Conservation (phyloP, 1,140 invertebrate genomes). For the Aphaenogaster floridana region DNA sequence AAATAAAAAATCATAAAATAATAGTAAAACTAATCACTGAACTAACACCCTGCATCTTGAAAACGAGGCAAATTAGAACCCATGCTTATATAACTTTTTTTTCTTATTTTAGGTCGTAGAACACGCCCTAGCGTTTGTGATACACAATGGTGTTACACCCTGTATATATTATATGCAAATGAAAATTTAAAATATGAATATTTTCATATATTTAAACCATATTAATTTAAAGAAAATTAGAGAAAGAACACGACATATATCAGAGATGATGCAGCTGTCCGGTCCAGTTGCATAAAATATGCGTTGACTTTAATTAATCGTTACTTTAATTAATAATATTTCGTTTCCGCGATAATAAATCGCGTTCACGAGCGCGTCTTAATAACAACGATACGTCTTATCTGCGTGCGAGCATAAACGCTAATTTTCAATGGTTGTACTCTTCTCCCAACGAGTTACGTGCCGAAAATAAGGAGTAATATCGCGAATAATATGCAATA, state of each 20-base stretch:
- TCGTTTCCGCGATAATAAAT: constrained; percentile 12
- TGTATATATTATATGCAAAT: no score
- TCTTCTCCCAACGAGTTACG: neutral
- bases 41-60: no score
- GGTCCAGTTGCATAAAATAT: neutral
- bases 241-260: neutral
- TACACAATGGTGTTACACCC: no score
- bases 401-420: neutral
- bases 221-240: neutral
- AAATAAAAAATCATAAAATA: no score
- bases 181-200: neutral
- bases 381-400: constrained; percentile 3
- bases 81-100: no score
- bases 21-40: no score
- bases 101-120: no score
- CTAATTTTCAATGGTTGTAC: neutral
- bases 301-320: neutral
- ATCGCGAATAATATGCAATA: constrained; percentile 49
- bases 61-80: no score
- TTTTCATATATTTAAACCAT: neutral
- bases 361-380: neutral
- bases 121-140: no score
- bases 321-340: constrained; percentile 18
- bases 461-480: constrained; percentile 40
- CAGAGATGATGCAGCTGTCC: neutral